Evolutionary conservation across 1,140 invertebrate genomes (phyloP).

Genomic region (Gryllus bimaculatus): DNA sequence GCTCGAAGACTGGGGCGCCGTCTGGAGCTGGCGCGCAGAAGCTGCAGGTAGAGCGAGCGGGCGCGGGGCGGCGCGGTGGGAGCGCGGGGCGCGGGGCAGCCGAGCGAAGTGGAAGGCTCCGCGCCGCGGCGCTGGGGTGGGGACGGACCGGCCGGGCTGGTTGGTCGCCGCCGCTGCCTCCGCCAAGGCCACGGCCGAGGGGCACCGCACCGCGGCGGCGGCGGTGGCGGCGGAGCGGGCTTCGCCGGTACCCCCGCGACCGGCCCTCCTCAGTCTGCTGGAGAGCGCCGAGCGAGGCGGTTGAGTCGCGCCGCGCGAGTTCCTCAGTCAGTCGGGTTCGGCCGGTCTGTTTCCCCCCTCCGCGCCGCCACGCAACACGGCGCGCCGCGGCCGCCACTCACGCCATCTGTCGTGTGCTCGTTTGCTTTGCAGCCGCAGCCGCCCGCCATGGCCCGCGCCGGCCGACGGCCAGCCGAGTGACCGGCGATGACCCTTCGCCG

Average conservation of each 20-base stretch:
- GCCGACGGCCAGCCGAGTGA: not conserved
- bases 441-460: not conserved
- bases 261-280: not conserved
- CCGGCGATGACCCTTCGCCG: not conserved
- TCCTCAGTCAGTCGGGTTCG: not conserved
- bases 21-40: not conserved
- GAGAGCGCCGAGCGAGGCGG: not conserved
- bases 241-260: no score
- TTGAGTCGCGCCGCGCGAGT: not conserved
- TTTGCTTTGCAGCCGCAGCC: not conserved
- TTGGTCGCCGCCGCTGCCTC: not conserved
- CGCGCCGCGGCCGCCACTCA: no score
- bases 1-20: not conserved
- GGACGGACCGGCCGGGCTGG: not conserved
- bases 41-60: not conserved
- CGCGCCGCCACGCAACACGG: no score
- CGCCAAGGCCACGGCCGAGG: conserved; percentile 1
- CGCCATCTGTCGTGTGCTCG: not conserved
- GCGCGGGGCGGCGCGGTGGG: no score
- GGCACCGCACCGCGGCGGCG: not conserved
- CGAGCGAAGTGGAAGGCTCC: not conserved
- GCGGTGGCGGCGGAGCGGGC: not conserved
- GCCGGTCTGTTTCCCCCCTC: no score
- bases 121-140: not conserved
- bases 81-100: no score